These are phyloP conservation scores for Stomatorhinus ivindoensis DNA, from an alignment of 2,113 vertebrate genomes.

Conservation along the genomic window DNA sequence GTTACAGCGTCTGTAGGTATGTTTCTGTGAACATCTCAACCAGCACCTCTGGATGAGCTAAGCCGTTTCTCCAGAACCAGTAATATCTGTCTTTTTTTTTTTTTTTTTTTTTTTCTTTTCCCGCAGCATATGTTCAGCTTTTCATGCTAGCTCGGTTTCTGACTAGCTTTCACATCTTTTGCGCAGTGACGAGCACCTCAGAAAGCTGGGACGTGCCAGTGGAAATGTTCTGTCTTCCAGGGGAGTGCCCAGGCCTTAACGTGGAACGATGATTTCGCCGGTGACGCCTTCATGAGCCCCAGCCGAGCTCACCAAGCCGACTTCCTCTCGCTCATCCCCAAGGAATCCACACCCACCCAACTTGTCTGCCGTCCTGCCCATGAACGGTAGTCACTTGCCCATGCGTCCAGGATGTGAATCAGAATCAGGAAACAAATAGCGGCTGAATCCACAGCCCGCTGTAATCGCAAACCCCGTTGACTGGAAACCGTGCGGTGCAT, in stretches of 20 bases:
- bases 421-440: conserved; percentile 11
- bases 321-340: conserved; percentile 9
- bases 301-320: neutral
- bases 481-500: conserved; percentile 51
- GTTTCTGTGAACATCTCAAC: neutral
- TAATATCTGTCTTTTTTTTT: neutral
- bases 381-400: neutral
- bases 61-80: neutral
- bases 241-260: neutral
- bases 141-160: neutral
- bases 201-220: neutral
- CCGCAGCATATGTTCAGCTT: neutral
- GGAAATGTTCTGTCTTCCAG: neutral
- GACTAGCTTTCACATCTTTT: neutral
- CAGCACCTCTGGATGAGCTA: neutral
- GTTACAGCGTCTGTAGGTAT: neutral
- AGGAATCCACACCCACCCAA: neutral
- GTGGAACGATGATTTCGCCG: neutral
- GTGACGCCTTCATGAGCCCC: neutral
- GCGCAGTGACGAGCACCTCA: neutral
- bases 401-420: conserved; percentile 39
- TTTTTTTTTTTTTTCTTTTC: neutral
- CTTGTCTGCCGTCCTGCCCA: neutral
- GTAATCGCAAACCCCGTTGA: conserved; percentile 33
- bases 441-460: conserved; percentile 31